Conservation (phyloP, 2,113 vertebrate species). For the Benitochromis conjunctus region DNA sequence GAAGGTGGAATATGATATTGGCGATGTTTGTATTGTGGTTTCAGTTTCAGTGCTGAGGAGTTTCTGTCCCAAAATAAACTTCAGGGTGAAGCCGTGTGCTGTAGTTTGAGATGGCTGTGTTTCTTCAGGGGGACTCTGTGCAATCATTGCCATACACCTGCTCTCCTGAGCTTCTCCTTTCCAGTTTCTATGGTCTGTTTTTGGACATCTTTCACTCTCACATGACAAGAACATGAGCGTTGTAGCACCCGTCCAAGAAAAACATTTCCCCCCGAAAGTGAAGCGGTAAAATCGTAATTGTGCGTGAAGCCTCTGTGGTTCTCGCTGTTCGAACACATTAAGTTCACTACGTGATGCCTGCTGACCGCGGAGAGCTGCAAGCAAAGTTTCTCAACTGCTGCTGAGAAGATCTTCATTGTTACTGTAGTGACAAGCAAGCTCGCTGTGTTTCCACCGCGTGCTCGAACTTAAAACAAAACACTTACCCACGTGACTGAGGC, state of each 20-base stretch:
- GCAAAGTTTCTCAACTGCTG: constrained; percentile 4
- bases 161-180: not conserved
- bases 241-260: not conserved
- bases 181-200: not conserved
- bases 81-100: not conserved
- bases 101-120: not conserved
- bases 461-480: not conserved
- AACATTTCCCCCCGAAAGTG: not conserved
- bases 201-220: not conserved
- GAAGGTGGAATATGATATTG: not conserved
- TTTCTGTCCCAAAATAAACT: not conserved
- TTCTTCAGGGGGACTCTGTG: not conserved
- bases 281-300: not conserved
- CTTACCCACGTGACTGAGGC: not conserved
- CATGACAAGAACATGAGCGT: not conserved
- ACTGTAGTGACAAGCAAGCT: not conserved
- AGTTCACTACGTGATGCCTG: not conserved
- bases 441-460: not conserved
- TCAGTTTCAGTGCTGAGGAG: not conserved
- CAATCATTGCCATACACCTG: not conserved
- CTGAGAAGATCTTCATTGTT: not conserved
- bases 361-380: not conserved
- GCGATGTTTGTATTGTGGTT: not conserved
- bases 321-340: not conserved
- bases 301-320: not conserved